Conservation (phyloP, 2,888 invertebrate genomes). For the Stenichneumon culpator region DNA sequence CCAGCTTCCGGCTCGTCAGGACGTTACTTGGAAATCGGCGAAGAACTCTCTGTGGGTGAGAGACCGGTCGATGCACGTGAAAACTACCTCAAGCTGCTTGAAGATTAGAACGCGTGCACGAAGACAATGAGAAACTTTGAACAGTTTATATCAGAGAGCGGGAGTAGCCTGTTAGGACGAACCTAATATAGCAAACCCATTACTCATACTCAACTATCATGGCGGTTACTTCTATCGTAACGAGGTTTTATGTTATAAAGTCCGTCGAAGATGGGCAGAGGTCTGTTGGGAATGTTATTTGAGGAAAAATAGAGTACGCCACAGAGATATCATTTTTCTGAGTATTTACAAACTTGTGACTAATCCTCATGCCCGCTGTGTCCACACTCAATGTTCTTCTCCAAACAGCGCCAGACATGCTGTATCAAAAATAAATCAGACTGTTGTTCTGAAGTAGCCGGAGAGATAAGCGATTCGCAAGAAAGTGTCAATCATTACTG, state of each 20-base stretch:
- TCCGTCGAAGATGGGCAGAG: too few species aligned
- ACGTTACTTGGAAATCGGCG: conserved; percentile 64
- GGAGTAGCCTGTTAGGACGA: too few species aligned
- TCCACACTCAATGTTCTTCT: not conserved
- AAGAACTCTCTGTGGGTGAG: conserved; percentile 37
- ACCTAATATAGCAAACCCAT: too few species aligned
- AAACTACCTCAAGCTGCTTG: conserved; percentile 1
- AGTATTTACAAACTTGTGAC: not conserved
- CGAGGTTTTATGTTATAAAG: too few species aligned
- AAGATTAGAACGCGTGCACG: not conserved
- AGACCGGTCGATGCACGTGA: conserved; percentile 54
- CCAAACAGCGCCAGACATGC: not conserved
- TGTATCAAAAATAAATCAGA: not conserved
- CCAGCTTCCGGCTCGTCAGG: conserved; percentile 60
- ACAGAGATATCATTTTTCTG: not conserved
- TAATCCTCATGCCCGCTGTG: not conserved
- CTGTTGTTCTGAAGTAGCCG: not conserved
- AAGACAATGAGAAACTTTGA: not conserved
- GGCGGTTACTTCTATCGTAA: too few species aligned
- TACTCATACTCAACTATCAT: too few species aligned
- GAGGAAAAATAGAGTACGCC: not conserved
- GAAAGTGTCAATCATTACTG: not conserved
- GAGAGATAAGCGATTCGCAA: not conserved
- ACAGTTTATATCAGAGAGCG: too few species aligned
- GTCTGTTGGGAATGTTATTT: too few species aligned